Base-by-base conservation (phyloP, 2,113 vertebrate genomes). In the Muntiacus muntjak region DNA sequence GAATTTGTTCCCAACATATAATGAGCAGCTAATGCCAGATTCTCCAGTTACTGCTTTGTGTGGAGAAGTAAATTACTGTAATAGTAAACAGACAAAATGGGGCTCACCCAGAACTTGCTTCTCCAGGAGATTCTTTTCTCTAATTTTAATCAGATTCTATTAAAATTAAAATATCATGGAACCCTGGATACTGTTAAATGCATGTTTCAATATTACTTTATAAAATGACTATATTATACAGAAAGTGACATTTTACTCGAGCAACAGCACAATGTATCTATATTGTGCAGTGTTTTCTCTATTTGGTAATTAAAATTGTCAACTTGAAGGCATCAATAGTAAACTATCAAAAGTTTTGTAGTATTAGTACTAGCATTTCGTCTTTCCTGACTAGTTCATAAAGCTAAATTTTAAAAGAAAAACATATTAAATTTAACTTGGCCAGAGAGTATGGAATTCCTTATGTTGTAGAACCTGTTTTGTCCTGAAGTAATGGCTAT, bases 141-240 rank as follows among this genome's bases (percentile, higher is more conserved):
- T 78, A 87, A 94, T 93, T 91, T 96, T 94, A 94, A 94, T 89
- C 47, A 78, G 28, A 79, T 64, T 67, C 45, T 92, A 57, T 94
- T 94, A 54, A 96, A 85, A 89, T 79, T 15, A n/a, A 93, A 91
- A 79, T 89, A 71, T 93, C 81, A 57, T 33, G 45, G 36, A 36
- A 23, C 14, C 60, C 67, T 82, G 57, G 92, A 43, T 78, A 40
- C 36, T 87, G 12, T 90, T 91, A 79, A 95, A 57, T 79, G 26
- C 17, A 57, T 15, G 5, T 57, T 93, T 87, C 40, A 91, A 43
- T 60, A 74, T 95, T 86, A 79, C 78, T 96, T 94, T 91, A 79
- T 58, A 58, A 91, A 82, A 71, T 84, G 62, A 57, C 52, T 83
- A 36, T 54, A 26, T 76, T 78, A 43, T 4, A 3, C 36, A 28